A percentile compares a stretch with the other conserved stretches of the same genome.
These are phyloP conservation scores for Protobothrops mucrosquamatus DNA, from an alignment of 2,113 vertebrate genomes.

Conservation along the genomic window DNA sequence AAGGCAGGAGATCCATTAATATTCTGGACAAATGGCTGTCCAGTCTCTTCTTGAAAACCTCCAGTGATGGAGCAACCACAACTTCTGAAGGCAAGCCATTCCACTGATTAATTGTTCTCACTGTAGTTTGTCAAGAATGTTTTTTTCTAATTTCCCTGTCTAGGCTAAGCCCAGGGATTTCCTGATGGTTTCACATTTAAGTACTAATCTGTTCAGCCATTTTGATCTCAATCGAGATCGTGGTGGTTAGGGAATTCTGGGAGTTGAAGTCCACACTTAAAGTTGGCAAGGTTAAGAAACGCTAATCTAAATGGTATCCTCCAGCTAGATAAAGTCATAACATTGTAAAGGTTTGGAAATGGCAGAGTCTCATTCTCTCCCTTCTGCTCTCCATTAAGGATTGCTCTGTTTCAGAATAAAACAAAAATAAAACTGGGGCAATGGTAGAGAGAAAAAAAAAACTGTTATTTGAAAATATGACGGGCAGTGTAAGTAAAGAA, in stretches of 20 bases:
- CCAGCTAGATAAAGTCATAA: background rate
- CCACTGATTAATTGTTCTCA: background rate
- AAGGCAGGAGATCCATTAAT: too few species aligned
- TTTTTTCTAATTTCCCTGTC: background rate
- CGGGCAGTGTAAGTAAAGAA: background rate
- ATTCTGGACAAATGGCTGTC: too few species aligned
- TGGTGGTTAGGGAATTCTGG: background rate
- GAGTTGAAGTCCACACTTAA: background rate
- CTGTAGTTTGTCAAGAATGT: background rate
- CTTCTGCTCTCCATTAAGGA: background rate
- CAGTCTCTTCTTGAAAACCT: too few species aligned
- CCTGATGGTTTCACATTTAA: background rate
- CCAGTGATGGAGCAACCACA: background rate
- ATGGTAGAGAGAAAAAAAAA: background rate
- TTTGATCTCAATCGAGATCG: background rate
- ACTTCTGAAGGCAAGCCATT: background rate
- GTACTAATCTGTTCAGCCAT: background rate
- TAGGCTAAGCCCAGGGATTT: background rate
- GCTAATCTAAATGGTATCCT: background rate
- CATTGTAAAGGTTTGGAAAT: background rate
- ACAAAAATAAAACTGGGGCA: background rate
- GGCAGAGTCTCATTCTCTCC: background rate
- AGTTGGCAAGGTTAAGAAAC: background rate
- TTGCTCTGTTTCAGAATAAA: background rate
- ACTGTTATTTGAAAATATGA: background rate